Conservation (phyloP, 2,797 vertebrate species). For the Tympanoctomys barrerae region DNA sequence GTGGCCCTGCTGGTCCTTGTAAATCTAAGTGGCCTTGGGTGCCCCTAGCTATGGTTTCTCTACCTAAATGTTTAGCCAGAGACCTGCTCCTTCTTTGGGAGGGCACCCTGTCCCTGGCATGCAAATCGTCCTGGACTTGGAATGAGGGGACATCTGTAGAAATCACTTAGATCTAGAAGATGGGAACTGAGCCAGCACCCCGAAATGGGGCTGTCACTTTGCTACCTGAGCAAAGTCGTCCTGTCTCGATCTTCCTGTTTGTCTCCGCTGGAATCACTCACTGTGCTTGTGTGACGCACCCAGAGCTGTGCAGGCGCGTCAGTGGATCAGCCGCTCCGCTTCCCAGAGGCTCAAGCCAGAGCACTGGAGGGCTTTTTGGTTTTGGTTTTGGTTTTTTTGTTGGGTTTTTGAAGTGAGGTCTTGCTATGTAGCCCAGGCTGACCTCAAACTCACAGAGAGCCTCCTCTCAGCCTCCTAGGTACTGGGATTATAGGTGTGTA, state of each 20-base stretch:
- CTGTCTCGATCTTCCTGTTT: not conserved
- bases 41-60: not conserved
- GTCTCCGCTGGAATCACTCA: not conserved
- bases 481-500: too few relatives aligned
- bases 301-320: not conserved
- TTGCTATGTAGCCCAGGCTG: too few relatives aligned
- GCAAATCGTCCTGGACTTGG: not conserved
- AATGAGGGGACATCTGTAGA: not conserved
- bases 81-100: not conserved
- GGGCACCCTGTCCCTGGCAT: not conserved
- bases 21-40: not conserved
- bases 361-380: not conserved
- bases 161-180: not conserved
- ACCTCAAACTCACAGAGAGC: too few relatives aligned
- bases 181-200: not conserved
- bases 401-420: too few relatives aligned
- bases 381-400: too few relatives aligned
- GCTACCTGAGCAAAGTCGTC: not conserved
- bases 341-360: not conserved
- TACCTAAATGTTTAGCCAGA: not conserved
- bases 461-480: too few relatives aligned
- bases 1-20: not conserved
- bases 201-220: not conserved
- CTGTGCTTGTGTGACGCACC: not conserved
- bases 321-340: not conserved